These are phyloP conservation scores for Camponotus pennsylvanicus DNA, from an alignment of 1,140 invertebrate species.

Conservation along the genomic window DNA sequence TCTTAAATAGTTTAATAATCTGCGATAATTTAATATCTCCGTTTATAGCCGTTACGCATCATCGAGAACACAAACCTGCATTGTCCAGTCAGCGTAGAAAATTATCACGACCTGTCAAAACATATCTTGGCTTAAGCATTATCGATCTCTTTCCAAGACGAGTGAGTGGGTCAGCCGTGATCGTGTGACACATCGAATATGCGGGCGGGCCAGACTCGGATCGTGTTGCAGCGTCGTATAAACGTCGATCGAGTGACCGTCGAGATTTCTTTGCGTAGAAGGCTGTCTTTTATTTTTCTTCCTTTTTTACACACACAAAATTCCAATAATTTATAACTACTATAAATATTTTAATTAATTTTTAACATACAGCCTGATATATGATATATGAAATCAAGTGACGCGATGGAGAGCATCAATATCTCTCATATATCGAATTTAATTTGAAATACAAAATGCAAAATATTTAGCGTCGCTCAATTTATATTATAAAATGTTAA, in stretches of 20 bases:
- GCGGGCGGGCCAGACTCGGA: constrained; percentile 47
- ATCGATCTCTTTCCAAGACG: constrained; percentile 67
- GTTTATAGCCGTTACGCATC: constrained; percentile 5
- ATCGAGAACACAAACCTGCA: constrained; percentile 45
- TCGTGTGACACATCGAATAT: constrained; percentile 55
- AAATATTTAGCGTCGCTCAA: too few relatives aligned
- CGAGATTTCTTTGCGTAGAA: constrained; percentile 11
- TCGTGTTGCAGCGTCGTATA: constrained; percentile 38
- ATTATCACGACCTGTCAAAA: constrained; percentile 77
- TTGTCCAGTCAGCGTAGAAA: constrained; percentile 60
- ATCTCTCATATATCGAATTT: too few relatives aligned
- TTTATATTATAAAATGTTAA: too few relatives aligned
- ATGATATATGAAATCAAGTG: too few relatives aligned
- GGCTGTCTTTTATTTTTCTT: neutral
- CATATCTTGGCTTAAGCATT: constrained; percentile 54
- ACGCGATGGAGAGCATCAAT: too few relatives aligned
- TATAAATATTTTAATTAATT: neutral
- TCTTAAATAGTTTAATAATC: neutral
- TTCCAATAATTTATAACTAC: neutral
- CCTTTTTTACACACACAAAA: neutral
- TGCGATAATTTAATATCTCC: neutral
- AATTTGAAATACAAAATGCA: neutral
- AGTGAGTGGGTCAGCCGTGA: constrained; percentile 47
- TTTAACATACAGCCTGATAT: too few relatives aligned
- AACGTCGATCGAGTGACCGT: constrained; percentile 35